Conservation (phyloP, 1,140 invertebrate genomes). For the Dryas iulia region DNA sequence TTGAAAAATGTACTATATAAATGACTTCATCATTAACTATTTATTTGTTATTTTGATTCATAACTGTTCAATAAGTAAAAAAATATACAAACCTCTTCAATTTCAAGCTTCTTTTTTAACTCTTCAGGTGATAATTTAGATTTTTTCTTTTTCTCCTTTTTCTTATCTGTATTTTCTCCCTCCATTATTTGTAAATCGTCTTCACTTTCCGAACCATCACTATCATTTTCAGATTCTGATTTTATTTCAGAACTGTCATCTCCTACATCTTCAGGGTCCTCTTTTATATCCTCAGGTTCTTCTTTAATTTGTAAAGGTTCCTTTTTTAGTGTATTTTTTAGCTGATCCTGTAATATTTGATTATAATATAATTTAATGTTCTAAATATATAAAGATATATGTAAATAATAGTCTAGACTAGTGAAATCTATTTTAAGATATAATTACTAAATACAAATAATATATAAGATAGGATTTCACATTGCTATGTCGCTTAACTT, state of each 20-base stretch:
- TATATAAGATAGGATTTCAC: no score
- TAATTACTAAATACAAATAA: neutral
- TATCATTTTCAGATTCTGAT: conserved; percentile 36
- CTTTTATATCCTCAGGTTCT: conserved; percentile 8
- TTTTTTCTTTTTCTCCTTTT: conserved; percentile 56
- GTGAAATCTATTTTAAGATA: neutral
- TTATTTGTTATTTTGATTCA: no score
- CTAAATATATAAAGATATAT: neutral
- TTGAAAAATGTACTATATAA: no score
- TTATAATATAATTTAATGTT: neutral
- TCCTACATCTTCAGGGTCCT: conserved; percentile 19
- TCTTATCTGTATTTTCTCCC: conserved; percentile 42
- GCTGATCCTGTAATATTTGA: neutral
- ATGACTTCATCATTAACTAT: no score
- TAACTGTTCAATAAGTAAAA: neutral
- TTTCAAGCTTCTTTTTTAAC: conserved; percentile 67
- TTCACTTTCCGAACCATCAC: conserved; percentile 44
- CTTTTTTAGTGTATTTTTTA: conserved; percentile 15
- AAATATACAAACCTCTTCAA: conserved; percentile 74
- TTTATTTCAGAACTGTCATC: conserved; percentile 20
- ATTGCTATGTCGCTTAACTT: no score
- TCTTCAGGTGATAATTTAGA: conserved; percentile 48
- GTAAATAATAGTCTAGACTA: neutral
- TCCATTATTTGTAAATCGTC: conserved; percentile 52
- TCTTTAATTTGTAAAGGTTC: conserved; percentile 30